phyloP scores from a whole-genome alignment of 1,140 invertebrate species.

The Drosophila quadrilineata region DNA sequence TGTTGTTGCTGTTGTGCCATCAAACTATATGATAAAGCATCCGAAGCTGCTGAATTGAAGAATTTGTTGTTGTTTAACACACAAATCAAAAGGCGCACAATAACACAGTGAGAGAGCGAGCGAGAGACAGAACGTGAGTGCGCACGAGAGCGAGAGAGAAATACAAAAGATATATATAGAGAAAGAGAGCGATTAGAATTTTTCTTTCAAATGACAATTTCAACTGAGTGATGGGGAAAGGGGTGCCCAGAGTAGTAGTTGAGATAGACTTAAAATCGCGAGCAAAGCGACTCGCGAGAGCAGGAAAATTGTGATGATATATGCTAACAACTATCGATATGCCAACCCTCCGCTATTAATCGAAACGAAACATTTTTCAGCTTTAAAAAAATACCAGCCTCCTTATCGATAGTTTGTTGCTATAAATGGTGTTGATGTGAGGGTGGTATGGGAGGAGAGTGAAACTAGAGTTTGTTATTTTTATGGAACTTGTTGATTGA shows the following conservation, averaged over 20 bases:
- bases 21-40: constrained; percentile 81
- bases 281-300: constrained; percentile 62
- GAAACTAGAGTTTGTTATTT: background rate
- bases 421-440: no score
- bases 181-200: constrained; percentile 55
- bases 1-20: constrained; percentile 71
- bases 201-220: no score
- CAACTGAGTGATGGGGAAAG: background rate
- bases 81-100: constrained; percentile 14
- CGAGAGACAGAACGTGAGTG: no score
- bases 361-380: no score
- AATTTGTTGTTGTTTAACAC: constrained; percentile 18
- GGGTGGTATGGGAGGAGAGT: no score
- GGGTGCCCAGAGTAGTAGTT: constrained; percentile 7
- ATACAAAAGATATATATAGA: no score
- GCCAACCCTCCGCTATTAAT: background rate
- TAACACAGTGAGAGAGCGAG: constrained; percentile 11
- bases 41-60: constrained; percentile 74
- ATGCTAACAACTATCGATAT: no score
- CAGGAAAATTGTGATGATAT: constrained; percentile 4
- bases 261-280: constrained; percentile 57
- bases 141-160: constrained; percentile 55
- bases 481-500: background rate
- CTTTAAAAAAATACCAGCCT: no score
- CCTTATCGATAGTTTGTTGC: no score